Percentiles rank a stretch among this genome's conserved stretches.
These are phyloP conservation scores for Caenorhabditis panamensis DNA, from an alignment of 2,888 invertebrate species.

Conservation along the genomic window DNA sequence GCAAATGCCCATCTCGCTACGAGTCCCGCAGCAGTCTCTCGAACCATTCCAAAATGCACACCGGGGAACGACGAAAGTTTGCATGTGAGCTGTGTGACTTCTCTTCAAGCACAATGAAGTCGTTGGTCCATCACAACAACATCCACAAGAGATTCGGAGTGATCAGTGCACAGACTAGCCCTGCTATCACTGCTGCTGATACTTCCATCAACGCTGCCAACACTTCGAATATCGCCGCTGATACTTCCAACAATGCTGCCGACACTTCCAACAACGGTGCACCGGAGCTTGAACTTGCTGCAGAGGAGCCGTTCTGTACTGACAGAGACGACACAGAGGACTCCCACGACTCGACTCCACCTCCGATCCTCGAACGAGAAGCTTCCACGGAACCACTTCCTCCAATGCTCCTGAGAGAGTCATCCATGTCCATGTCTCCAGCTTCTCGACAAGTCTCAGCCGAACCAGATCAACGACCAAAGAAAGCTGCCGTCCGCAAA, in stretches of 20 bases:
- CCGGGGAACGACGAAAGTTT: constrained; percentile 42
- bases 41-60: constrained; percentile 65
- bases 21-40: constrained; percentile 57
- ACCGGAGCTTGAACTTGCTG: constrained; percentile 2
- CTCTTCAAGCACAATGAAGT: constrained; percentile 58
- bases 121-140: constrained; percentile 50
- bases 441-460: neutral
- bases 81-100: constrained; percentile 67
- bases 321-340: neutral
- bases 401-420: constrained; percentile 9
- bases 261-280: constrained; percentile 17
- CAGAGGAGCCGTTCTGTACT: constrained; percentile 6
- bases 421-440: neutral
- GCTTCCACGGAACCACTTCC: neutral
- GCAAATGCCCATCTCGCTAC: constrained; percentile 62
- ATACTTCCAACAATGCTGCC: too few species aligned
- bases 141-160: constrained; percentile 56
- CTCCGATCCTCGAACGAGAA: constrained; percentile 38
- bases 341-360: neutral
- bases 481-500: neutral
- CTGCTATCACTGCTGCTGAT: constrained; percentile 13
- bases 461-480: neutral
- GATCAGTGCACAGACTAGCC: constrained; percentile 44
- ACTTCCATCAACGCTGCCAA: neutral
- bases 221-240: too few species aligned